These are phyloP conservation scores for Drosophila monieri DNA, from an alignment of 2,888 invertebrate species.

Conservation along the genomic window DNA sequence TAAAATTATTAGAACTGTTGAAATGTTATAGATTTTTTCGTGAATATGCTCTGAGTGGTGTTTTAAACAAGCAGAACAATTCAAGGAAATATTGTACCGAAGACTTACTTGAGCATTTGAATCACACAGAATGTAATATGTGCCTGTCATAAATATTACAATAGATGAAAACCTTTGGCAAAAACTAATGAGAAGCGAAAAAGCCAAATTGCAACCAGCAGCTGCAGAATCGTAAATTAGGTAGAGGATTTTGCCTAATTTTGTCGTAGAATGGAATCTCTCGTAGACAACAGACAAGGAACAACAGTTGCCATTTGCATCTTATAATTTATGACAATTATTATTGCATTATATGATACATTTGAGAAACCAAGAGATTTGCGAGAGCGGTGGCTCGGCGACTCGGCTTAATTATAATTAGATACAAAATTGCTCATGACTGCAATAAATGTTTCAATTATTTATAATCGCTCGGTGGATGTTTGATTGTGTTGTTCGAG, in stretches of 20 bases:
- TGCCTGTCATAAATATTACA: slow-evolving; percentile 1
- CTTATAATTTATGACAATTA: slow-evolving; percentile 71
- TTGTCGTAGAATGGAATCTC: background rate
- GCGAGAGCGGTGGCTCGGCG: slow-evolving; percentile 21
- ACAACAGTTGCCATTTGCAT: slow-evolving; percentile 39
- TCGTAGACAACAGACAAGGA: background rate
- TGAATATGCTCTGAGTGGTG: background rate
- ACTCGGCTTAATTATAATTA: slow-evolving; percentile 67
- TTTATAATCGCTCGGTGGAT: slow-evolving; percentile 51
- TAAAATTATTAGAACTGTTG: slow-evolving; percentile 6
- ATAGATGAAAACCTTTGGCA: background rate
- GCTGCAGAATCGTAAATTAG: slow-evolving; percentile 26
- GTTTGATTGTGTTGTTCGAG: slow-evolving; percentile 14
- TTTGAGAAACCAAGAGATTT: slow-evolving; percentile 15
- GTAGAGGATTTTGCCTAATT: slow-evolving; percentile 7
- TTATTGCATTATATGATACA: slow-evolving; percentile 38
- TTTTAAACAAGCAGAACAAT: background rate
- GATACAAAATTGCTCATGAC: slow-evolving; percentile 73
- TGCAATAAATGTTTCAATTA: slow-evolving; percentile 78
- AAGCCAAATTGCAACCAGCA: slow-evolving; percentile 5
- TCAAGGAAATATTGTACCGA: background rate
- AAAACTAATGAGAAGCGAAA: background rate
- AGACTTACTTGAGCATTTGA: background rate
- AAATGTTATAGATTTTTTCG: background rate
- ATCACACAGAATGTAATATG: slow-evolving; percentile 1